phyloP scores from a whole-genome alignment of 1,140 invertebrate genomes.

The Camponotus floridanus region DNA sequence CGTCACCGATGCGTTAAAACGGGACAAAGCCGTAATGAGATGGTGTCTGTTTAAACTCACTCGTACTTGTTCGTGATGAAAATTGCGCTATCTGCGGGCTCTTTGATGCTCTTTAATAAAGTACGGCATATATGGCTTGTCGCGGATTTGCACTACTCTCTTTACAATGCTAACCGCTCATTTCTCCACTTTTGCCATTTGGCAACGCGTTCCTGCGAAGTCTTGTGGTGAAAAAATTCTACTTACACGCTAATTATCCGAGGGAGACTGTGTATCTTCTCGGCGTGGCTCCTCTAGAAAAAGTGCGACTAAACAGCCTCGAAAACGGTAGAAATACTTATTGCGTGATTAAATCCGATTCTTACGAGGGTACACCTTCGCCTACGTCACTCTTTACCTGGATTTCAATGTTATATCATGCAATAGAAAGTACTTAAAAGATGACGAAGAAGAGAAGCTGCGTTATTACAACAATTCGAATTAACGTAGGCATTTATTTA shows the following conservation, averaged over 20 bases:
- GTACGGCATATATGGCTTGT: constrained; percentile 22
- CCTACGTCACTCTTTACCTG: constrained; percentile 28
- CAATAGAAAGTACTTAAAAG: neutral
- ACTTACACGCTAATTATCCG: neutral
- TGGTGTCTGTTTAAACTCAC: constrained; percentile 19
- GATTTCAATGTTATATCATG: constrained; percentile 20
- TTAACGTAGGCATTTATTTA: constrained; percentile 46
- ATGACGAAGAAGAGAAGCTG: neutral
- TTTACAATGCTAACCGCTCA: constrained; percentile 34
- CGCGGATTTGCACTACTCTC: constrained; percentile 39
- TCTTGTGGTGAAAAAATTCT: constrained; percentile 9
- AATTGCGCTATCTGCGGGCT: neutral
- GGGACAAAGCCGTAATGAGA: neutral
- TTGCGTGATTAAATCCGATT: constrained; percentile 45
- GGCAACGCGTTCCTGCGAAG: constrained; percentile 39
- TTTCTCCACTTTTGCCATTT: constrained; percentile 38
- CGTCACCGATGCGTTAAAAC: constrained; percentile 23
- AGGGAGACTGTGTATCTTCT: constrained; percentile 7
- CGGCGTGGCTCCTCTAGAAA: neutral
- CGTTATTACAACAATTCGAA: constrained; percentile 24
- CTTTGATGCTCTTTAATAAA: neutral
- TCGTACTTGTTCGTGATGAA: constrained; percentile 18
- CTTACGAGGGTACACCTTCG: constrained; percentile 16
- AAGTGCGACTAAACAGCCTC: constrained; percentile 21
- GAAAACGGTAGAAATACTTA: constrained; percentile 13